phyloP scores from a whole-genome alignment of 2,113 vertebrate species.

The Cololabis saira region DNA sequence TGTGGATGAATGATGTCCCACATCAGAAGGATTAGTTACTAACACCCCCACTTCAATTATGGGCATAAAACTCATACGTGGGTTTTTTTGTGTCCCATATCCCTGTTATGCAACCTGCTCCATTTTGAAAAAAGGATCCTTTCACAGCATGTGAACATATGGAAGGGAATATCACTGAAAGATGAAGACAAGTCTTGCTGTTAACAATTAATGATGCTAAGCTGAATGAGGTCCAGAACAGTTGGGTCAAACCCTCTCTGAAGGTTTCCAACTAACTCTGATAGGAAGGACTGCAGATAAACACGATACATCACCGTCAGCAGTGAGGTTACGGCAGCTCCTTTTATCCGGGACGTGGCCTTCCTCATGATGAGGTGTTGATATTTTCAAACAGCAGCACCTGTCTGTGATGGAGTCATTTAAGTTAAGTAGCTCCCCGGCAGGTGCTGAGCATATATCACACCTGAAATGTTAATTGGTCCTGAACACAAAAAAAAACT shows the following conservation, averaged over 20 bases:
- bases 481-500: conserved; percentile 12
- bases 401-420: conserved; percentile 56
- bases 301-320: conserved; percentile 36
- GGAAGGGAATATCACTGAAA: conserved; percentile 5
- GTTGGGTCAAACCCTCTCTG: not conserved
- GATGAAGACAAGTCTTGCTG: not conserved
- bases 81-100: conserved; percentile 61
- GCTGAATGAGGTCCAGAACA: not conserved
- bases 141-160: conserved; percentile 32
- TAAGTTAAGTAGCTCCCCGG: conserved; percentile 57
- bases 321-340: conserved; percentile 26
- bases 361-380: conserved; percentile 27
- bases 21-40: conserved; percentile 68
- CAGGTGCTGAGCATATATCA: conserved; percentile 42
- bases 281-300: conserved; percentile 17
- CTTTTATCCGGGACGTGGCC: conserved; percentile 21
- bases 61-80: conserved; percentile 67
- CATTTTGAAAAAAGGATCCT: conserved; percentile 57
- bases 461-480: conserved; percentile 39
- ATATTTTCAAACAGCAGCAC: conserved; percentile 67
- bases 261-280: not conserved
- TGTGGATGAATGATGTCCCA: conserved; percentile 68
- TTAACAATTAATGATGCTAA: not conserved
- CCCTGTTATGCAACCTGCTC: conserved; percentile 66
- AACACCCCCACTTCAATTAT: conserved; percentile 75